phyloP scores from a whole-genome alignment of 2,888 invertebrate species.

The Caenorhabditis sp. region DNA sequence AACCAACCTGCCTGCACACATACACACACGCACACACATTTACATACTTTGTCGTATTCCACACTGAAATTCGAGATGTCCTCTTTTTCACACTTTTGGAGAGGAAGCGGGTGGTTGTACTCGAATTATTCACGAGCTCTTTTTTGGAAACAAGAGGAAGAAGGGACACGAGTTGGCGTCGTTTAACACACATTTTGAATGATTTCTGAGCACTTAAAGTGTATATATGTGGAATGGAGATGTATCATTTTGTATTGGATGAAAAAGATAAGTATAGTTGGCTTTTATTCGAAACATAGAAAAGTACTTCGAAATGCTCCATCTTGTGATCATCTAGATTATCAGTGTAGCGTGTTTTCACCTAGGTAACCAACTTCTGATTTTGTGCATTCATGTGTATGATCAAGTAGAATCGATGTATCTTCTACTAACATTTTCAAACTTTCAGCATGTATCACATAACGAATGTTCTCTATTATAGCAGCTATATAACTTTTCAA shows the following conservation, averaged over 20 bases:
- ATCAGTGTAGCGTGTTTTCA: not conserved
- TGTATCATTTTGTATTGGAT: slow-evolving; percentile 11
- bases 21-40: not conserved
- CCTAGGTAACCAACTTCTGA: not conserved
- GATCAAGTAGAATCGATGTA: not conserved
- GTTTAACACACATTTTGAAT: slow-evolving; percentile 49
- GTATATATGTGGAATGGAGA: slow-evolving; percentile 19
- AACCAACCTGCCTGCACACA: slow-evolving; percentile 33
- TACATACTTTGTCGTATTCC: slow-evolving; percentile 35
- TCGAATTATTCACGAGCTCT: slow-evolving; percentile 48
- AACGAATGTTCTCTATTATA: too few relatives aligned
- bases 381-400: slow-evolving; percentile 3
- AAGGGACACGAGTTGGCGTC: not conserved
- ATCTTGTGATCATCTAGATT: not conserved
- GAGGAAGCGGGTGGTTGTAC: not conserved
- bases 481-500: not conserved
- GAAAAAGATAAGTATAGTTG: not conserved
- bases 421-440: slow-evolving; percentile 20
- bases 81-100: slow-evolving; percentile 32
- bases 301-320: not conserved
- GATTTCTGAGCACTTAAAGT: slow-evolving; percentile 46
- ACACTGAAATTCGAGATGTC: slow-evolving; percentile 50
- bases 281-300: not conserved
- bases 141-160: slow-evolving; percentile 34
- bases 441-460: slow-evolving; percentile 25